Evolutionary conservation across 2,113 vertebrate species (phyloP).

Genomic region (Oceanites oceanicus): DNA sequence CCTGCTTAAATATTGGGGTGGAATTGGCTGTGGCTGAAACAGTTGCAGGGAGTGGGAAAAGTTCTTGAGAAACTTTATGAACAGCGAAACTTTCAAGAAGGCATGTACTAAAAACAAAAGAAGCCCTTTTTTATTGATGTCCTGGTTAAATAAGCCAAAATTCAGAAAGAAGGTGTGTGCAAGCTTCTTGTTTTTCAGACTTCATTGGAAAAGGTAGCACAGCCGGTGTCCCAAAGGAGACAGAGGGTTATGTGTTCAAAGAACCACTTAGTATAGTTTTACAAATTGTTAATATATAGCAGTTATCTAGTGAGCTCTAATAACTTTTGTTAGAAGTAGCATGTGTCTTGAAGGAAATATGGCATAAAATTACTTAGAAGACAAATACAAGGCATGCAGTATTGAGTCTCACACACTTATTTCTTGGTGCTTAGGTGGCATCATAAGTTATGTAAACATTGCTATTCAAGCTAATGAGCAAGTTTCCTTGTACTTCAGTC

Average conservation of each 20-base stretch:
- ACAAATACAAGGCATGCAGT: neutral
- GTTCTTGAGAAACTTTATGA: neutral
- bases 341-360: neutral
- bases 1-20: neutral
- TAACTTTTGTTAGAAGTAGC: neutral
- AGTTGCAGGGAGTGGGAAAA: neutral
- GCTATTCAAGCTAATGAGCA: neutral
- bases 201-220: neutral
- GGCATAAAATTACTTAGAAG: neutral
- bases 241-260: neutral
- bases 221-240: neutral
- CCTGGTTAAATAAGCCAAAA: neutral
- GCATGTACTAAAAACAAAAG: slow-evolving; percentile 34
- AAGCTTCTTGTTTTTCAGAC: neutral
- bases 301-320: neutral
- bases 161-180: neutral
- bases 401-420: neutral
- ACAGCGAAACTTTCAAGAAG: neutral
- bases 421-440: neutral
- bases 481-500: neutral
- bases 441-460: neutral
- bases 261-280: neutral
- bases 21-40: slow-evolving; percentile 26
- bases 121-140: neutral
- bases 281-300: neutral